Evolutionary conservation across 2,888 invertebrate genomes (phyloP), one percentile per base, ranked within the genome.

Genomic region (Ophonus ardosiacus): DNA sequence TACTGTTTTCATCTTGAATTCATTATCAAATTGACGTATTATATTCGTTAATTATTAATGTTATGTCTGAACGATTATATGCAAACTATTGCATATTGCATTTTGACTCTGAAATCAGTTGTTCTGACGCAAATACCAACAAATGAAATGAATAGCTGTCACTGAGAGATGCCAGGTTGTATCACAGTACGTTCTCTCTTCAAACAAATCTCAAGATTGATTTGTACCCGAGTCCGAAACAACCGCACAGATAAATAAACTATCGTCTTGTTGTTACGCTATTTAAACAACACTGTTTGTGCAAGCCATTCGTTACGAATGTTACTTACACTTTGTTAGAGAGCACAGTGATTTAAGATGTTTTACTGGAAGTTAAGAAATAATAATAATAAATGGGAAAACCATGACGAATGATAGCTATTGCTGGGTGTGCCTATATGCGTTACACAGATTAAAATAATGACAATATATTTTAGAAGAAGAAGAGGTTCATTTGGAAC

Each of bases 161-260:
- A 78, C 18, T 78, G 78, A 78, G 78, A 56, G 57, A 78, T 78
- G 78, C 56, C 51, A 43, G 78, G 78, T 57, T 78, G 43, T 51
- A 7, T 51, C 13, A 0, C 43, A 51, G 43, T 51, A 10, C 43
- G 43, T 51, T 51, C 43, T 51, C 43, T 51, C 43, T 51, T 51
- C 43, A 51, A 51, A 51, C 43, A 51, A 51, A 51, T 51, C 43
- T 51, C 43, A 10, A 51, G 43, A 51, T 51, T 51, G 43, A 51
- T 51, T 51, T 51, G 43, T 51, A 10, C 43, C 10, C 43, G 43
- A 7, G 10, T 10, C 43, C 43, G 43, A 51, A 51, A 51, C 43
- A 51, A 51, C 43, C 13, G 43, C 43, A 6, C 43, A 10, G 43
- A 51, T 51, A 51, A 51, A 51, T 51, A 51, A 51, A 51, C 43